Percentiles rank a stretch among this genome's conserved stretches.
Evolutionary conservation across 2,888 invertebrate genomes (phyloP).

Genomic region (Hypena proboscidalis): DNA sequence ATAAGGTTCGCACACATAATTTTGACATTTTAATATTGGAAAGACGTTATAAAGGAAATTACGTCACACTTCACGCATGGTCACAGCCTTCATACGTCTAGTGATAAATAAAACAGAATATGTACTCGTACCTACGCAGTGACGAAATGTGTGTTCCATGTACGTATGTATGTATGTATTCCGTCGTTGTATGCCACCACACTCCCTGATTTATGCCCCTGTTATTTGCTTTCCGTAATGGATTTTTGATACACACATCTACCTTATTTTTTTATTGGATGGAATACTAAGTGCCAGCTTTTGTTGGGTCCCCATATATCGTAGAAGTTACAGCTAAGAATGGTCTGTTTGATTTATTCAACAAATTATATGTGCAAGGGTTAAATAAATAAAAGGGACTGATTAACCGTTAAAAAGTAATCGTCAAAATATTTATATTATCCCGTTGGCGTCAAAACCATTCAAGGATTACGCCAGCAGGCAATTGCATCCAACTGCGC

Average conservation of each 20-base stretch:
- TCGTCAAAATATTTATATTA: too few species aligned
- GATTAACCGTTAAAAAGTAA: too few species aligned
- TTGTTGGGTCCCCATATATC: conserved; percentile 15
- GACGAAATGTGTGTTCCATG: neutral
- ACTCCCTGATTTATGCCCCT: conserved; percentile 60
- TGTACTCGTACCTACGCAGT: neutral
- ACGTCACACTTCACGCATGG: too few species aligned
- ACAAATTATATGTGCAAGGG: too few species aligned
- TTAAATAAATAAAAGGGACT: too few species aligned
- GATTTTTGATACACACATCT: conserved; percentile 60
- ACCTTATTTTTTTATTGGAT: conserved; percentile 40
- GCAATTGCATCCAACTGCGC: conserved; percentile 3
- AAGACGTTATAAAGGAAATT: too few species aligned
- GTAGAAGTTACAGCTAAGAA: conserved; percentile 12
- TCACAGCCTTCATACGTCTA: too few species aligned
- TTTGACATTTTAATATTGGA: too few species aligned
- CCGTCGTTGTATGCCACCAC: conserved; percentile 40
- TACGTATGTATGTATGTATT: neutral
- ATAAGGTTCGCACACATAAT: too few species aligned
- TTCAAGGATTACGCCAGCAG: neutral
- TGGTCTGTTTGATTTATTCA: conserved; percentile 8
- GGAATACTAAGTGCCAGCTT: conserved; percentile 16
- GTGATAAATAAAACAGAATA: neutral
- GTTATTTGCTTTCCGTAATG: conserved; percentile 64
- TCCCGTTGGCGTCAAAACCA: too few species aligned